Conservation (phyloP, 2,113 vertebrate genomes). For the Collichthys lucidus region DNA sequence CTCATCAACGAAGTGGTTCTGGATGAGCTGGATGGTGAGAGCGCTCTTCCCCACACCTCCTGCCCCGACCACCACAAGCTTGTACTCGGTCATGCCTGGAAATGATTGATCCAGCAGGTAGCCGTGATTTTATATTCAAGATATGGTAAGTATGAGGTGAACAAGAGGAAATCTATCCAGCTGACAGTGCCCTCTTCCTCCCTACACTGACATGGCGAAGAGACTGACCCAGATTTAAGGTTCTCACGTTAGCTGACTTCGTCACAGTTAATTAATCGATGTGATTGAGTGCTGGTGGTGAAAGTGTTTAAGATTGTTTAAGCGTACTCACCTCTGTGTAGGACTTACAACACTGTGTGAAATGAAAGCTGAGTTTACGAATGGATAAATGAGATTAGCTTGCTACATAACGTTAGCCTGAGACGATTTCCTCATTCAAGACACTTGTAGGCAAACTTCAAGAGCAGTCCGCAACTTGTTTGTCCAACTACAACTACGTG, state of each 20-base stretch:
- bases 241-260: not conserved
- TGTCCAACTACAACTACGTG: not conserved
- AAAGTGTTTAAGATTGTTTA: not conserved
- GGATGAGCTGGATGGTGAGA: conserved; percentile 89
- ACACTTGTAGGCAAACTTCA: conserved; percentile 37
- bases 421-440: conserved; percentile 59
- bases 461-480: not conserved
- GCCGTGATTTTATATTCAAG: not conserved
- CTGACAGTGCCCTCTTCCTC: not conserved
- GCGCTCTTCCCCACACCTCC: conserved; percentile 91
- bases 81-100: conserved; percentile 89
- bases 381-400: conserved; percentile 72
- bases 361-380: conserved; percentile 15
- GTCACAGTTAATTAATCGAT: not conserved
- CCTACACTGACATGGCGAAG: conserved; percentile 55
- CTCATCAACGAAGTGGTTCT: conserved; percentile 89
- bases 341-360: not conserved
- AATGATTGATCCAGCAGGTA: conserved; percentile 9
- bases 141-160: not conserved
- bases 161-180: not conserved
- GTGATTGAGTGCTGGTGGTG: not conserved
- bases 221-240: conserved; percentile 71
- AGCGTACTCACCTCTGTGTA: conserved; percentile 57
- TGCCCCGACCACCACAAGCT: conserved; percentile 89
- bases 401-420: conserved; percentile 75